Evolutionary conservation across 2,888 invertebrate species (phyloP).

Genomic region (Agriotes lineatus): DNA sequence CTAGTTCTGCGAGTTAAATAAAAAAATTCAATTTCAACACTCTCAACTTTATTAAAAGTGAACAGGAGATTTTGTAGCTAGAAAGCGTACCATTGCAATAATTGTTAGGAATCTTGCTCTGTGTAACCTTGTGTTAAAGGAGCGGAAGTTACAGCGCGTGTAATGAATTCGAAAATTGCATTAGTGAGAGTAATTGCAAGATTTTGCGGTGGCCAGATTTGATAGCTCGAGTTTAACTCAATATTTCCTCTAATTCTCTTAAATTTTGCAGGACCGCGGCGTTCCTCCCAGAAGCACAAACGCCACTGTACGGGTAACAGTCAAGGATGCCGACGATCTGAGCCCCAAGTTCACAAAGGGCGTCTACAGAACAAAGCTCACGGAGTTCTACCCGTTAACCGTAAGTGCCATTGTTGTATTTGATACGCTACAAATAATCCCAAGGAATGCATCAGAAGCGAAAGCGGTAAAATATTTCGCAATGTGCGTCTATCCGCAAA

Average conservation of each 20-base stretch:
- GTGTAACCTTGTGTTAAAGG: background rate
- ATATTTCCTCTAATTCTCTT: background rate
- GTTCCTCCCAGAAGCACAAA: constrained; percentile 81
- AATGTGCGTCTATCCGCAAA: background rate
- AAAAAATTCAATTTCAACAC: too few relatives aligned
- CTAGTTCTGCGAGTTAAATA: too few relatives aligned
- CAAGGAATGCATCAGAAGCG: constrained; percentile 7
- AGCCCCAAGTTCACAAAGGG: constrained; percentile 86
- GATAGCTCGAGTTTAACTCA: too few relatives aligned
- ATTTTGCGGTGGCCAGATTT: too few relatives aligned
- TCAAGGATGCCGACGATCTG: constrained; percentile 85
- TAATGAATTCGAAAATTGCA: background rate
- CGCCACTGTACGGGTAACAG: constrained; percentile 77
- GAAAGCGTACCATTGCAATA: background rate
- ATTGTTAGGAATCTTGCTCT: constrained; percentile 3
- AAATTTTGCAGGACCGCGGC: constrained; percentile 78
- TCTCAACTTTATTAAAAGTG: constrained; percentile 1
- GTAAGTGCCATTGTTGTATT: constrained; percentile 67
- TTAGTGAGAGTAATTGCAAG: background rate
- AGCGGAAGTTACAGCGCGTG: background rate
- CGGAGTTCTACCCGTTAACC: constrained; percentile 85
- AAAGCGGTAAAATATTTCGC: constrained; percentile 1
- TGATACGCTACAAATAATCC: constrained; percentile 2
- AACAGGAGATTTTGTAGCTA: background rate
- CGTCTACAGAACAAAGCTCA: constrained; percentile 82